Base-by-base conservation (phyloP, 2,888 invertebrate genomes). In the Temnothorax ravouxi region DNA sequence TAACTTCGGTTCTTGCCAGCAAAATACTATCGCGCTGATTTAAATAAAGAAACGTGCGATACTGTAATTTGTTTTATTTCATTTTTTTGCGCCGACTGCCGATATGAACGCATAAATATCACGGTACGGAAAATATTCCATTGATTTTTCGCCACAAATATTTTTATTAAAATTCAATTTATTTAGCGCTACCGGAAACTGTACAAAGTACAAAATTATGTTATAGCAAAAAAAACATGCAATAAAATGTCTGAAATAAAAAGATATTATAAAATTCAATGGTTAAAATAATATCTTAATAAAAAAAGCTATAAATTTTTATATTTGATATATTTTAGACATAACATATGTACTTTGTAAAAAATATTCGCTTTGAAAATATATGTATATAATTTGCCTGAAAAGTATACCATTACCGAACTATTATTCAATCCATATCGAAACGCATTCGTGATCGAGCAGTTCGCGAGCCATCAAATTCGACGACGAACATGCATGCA, bases 101-200 rank as follows among this genome's bases (percentile, higher is more conserved):
- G 25, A 75, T 74, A 34, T 41, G 64, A 62, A 44, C 66, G 66
- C 47, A 66, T 66, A 75, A 64, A 75, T 82, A 71, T 71, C 29
- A 3, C 66, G 62, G 64, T 13, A 29, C 13, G 47, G 25, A 83
- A 82, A 83, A 76, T 76, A 76, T 75, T 8, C 25, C 59, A 71
- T 80, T 25, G 38, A 69, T 80, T 71, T 54, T 61, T 69, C 21
- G n/a, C 69, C 29, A n/a, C 38, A 15, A 66, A 52, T 56, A 69
- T 15, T 59, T 69, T 61, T 69, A 25, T 18, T 29, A 59, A 77
- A 77, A 77, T 83, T 67, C 13, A 75, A 69, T 77, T 74, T 74
- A 81, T 71, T 79, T 15, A 11, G 5, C 21, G 67, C n/a, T 25
- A 41, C 59, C 64, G 54, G 25, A 47, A 47, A 67, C 38, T 64